Conservation (phyloP, 2,797 vertebrate species). For the Parauchenoglanis punctatus region DNA sequence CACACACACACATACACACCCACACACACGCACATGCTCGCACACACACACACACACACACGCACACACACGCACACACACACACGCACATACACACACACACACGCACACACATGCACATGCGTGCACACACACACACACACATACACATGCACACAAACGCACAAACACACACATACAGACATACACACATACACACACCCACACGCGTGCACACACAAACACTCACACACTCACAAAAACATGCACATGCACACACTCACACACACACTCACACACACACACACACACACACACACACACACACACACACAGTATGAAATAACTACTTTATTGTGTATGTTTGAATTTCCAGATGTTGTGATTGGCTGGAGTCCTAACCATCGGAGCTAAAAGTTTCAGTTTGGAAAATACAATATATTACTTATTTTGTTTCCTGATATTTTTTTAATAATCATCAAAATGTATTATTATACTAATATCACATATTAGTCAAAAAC, state of each 20-base stretch:
- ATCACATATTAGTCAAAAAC: too few relatives aligned
- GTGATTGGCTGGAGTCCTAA: neutral
- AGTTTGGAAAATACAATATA: neutral
- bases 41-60: neutral
- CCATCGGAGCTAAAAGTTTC: neutral
- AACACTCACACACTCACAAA: constrained; percentile 22
- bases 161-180: neutral
- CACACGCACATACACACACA: too few relatives aligned
- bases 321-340: neutral
- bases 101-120: too few relatives aligned
- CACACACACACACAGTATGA: neutral
- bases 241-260: neutral
- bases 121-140: neutral
- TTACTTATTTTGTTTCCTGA: neutral
- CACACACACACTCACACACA: neutral
- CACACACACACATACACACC: too few relatives aligned
- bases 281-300: neutral
- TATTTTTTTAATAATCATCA: neutral
- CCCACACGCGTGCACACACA: neutral
- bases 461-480: neutral
- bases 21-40: too few relatives aligned
- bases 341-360: constrained; percentile 2
- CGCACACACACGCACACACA: too few relatives aligned
- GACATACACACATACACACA: neutral
- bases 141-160: neutral